Evolutionary conservation across 1,140 invertebrate genomes (phyloP), one percentile per base, ranked within the genome.

Genomic region (Heliothis subflexa): DNA sequence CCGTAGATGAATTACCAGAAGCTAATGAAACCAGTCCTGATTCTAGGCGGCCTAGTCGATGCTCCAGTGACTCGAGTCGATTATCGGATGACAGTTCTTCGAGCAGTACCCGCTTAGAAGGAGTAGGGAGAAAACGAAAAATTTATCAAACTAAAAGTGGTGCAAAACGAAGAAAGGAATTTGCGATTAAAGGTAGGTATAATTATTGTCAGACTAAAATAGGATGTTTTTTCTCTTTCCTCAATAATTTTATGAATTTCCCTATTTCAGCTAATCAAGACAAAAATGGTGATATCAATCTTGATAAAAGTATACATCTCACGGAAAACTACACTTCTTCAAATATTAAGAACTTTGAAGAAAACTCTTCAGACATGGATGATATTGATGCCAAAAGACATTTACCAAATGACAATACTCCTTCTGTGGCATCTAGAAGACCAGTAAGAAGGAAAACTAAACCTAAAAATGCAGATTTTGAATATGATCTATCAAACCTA

Each of bases 391-490:
- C 59, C 49, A 93, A 91, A 83, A 85, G 78, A 9, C 70, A n/a
- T 28, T 59, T n/a, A 16, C 13, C 18, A 16, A 45, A 18, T 47
- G 84, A 85, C 13, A 70, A 79, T 49, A 64, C 76, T n/a, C 62
- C 84, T 33, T 85, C 88, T 12, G 79, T 89, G 18, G 85, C 86
- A 74, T 91, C 91, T 12, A 83, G 90, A 45, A 90, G 96, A 81
- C 96, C 96, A 9, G 95, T 96, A 11, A 94, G 96, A 47, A 97
- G 96, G 86, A 95, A 96, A 59, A 94, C 96, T 4, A 97, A 96
- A 89, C 95, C 95, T 1, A 95, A 96, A 75, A 95, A 96, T 85
- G 95, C 96, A 81, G 96, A 97, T 91, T 97, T 97, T 88, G 96
- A 97, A 75, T 97, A 97, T 85, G 96, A 97, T 90, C 87, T 96